phyloP scores from a whole-genome alignment of 1,140 invertebrate species.

The Marisa cornuarietis region DNA sequence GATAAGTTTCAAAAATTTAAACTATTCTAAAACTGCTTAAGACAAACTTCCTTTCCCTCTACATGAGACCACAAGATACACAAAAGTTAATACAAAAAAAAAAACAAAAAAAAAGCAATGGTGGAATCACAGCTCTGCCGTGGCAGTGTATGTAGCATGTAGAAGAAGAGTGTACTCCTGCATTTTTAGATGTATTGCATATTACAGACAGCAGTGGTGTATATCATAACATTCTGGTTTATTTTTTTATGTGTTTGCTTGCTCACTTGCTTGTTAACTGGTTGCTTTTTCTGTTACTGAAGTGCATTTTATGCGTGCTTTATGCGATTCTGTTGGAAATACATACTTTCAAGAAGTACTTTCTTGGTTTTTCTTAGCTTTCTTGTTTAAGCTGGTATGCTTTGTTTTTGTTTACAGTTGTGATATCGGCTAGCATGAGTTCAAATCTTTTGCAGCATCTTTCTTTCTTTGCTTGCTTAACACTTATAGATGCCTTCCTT shows the following conservation, averaged over 20 bases:
- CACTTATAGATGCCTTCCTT: not conserved
- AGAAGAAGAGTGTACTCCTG: not conserved
- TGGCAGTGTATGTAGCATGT: not conserved
- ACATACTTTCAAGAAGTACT: not conserved
- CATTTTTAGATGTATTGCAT: not conserved
- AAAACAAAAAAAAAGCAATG: not conserved
- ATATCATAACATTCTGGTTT: not conserved
- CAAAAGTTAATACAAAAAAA: too few species aligned
- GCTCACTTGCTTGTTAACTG: not conserved
- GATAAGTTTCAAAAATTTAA: too few species aligned
- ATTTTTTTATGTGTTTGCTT: not conserved
- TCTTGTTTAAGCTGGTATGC: not conserved
- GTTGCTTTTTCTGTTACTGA: not conserved
- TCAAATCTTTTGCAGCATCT: too few species aligned
- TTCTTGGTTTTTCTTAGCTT: not conserved
- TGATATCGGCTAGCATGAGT: too few species aligned
- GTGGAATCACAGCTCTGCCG: slow-evolving; percentile 7
- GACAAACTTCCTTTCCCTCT: too few species aligned
- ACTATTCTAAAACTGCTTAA: too few species aligned
- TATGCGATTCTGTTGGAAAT: not conserved
- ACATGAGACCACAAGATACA: too few species aligned
- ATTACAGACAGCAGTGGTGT: not conserved
- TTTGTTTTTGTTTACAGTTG: too few species aligned
- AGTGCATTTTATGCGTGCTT: not conserved
- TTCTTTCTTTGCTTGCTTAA: not conserved